Evolutionary conservation across 2,888 invertebrate species (phyloP), one percentile per base, ranked within the genome.

Genomic region (Napeogenes sylphis): DNA sequence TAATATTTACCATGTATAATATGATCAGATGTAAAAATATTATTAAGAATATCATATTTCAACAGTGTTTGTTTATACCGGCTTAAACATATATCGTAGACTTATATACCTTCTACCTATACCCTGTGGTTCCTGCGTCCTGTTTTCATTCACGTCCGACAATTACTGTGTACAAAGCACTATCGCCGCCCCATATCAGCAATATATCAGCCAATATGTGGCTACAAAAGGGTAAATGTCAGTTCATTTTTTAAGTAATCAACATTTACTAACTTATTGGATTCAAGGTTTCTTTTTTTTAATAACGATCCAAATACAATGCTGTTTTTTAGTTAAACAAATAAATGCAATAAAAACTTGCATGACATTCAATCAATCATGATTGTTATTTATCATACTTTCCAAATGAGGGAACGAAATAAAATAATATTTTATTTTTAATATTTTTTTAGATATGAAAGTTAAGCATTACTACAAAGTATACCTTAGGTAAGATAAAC

Each of bases 91-190:
- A 35, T 30, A 51, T 8, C 30, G 21, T 51, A 4, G 6, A 4
- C 5, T 51, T 51, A 12, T 51, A 30, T 51, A 51, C 10, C 21
- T 30, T 30, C 42, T 42, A 8, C 21, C 30, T 30, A 51, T 30
- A 10, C 51, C 21, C 51, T 51, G 12, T 42, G 12, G 38, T 42
- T 10, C 12, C 21, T 10, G 21, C 5, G 4, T 51, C 21, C 12
- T 51, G 51, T 51, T 21, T 51, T 51, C 51, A 30, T 51, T 51
- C n/a, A 51, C 21, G 30, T 51, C 30, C 30, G 51, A 51, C 51
- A 51, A 51, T 51, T 30, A 30, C 30, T 30, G 51, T 30, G 51
- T 30, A 51, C 51, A 51, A 30, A 51, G 51, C 30, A 51, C 21
- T 30, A 51, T 21, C 21, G 21, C 51, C 21, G 30, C 30, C 21